Percentiles rank a stretch among this genome's conserved stretches.
These are phyloP conservation scores for Takifugu ocellatus DNA, from an alignment of 2,797 vertebrate genomes.

Conservation along the genomic window DNA sequence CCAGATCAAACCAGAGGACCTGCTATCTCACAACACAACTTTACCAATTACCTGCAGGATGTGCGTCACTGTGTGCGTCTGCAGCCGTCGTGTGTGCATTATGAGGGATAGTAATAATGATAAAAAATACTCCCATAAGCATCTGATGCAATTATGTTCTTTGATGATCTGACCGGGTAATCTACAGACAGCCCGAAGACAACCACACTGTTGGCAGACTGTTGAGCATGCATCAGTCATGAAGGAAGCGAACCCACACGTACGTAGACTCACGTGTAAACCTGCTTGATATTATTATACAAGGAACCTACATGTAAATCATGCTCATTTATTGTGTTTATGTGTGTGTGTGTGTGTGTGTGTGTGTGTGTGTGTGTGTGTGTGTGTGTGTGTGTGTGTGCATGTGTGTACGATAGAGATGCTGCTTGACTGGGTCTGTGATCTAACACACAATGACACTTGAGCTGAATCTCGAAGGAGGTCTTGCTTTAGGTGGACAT, in stretches of 20 bases:
- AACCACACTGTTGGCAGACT: constrained; percentile 58
- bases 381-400: too few relatives aligned
- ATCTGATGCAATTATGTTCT: constrained; percentile 65
- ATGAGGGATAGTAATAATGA: constrained; percentile 51
- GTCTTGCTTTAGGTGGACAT: constrained; percentile 31
- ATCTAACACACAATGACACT: constrained; percentile 23
- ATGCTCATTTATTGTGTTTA: neutral
- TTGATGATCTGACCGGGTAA: constrained; percentile 73
- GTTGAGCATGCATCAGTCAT: constrained; percentile 53
- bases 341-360: neutral
- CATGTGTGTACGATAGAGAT: neutral
- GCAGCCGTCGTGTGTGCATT: constrained; percentile 31
- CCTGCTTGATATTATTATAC: constrained; percentile 13
- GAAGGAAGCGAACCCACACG: constrained; percentile 11
- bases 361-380: neutral
- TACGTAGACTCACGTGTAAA: constrained; percentile 16
- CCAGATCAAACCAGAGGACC: constrained; percentile 12
- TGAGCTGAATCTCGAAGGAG: constrained; percentile 20
- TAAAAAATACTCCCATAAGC: constrained; percentile 71
- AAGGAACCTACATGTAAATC: too few relatives aligned
- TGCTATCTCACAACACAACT: constrained; percentile 28
- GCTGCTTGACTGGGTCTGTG: constrained; percentile 12
- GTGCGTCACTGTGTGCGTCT: constrained; percentile 43
- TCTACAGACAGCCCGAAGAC: constrained; percentile 56
- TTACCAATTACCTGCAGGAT: constrained; percentile 38